Evolutionary conservation across 37 sponge, comb jelly and placozoan species (phyloP), one percentile per base, ranked within the genome.

Genomic region (Agelas oroides): DNA sequence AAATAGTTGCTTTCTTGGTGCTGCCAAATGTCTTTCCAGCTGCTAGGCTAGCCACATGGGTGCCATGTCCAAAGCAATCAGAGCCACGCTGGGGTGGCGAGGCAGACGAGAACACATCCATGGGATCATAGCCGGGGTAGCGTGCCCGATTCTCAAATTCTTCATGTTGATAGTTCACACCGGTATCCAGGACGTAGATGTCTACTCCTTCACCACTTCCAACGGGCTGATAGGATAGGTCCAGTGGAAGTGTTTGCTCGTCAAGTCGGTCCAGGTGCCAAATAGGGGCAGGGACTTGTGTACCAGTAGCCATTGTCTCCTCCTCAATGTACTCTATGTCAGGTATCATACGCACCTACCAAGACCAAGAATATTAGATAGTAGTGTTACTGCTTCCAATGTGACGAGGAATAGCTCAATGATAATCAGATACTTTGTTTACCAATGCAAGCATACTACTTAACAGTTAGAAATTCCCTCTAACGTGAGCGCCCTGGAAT

Each of bases 21-120:
- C 64, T 63, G 6, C 94, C 94, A 37, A 52, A 75, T 0, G 53
- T 89, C 61, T 67, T 77, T 6, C 94, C 94, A 31, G 35, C 94
- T 38, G 84, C 83, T 20, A 89, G 31, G 46, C 94, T 89, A 37
- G 94, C 90, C 3, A 86, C 87, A 70, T 92, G 92, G 18, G 92
- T 88, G 1, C 92, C 92, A 60, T 92, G 92, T 6, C 92, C 89
- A 70, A 84, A 70, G 54, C 92, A 92, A 36, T 92, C 94, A 0
- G 24, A 13, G 0, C 94, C 94, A 25, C 65, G 75, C 24, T 79
- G 37, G 15, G 59, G 31, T n/a, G 54, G 27, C 25, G 23, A n/a
- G 21, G 17, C 31, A 20, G 20, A 0, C 41, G 19, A 58, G 65
- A 24, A 55, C 31, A 25, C 70, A 58, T 86, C 87, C 35, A 78